These are phyloP conservation scores for Nasonia giraulti DNA, from an alignment of 1,140 invertebrate species.

Conservation along the genomic window DNA sequence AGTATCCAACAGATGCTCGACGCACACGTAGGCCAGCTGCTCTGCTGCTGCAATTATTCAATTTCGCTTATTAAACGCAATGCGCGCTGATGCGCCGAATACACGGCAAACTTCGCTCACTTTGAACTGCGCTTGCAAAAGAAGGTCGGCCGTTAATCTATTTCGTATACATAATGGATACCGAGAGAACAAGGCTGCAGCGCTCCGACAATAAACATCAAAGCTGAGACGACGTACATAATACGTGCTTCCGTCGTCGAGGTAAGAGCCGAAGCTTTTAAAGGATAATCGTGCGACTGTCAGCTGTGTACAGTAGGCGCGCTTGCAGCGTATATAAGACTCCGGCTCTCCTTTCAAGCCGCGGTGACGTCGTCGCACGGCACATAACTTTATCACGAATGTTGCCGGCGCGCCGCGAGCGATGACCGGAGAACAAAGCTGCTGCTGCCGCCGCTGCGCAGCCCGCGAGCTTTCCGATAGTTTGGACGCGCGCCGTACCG, in stretches of 20 bases:
- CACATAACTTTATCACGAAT: constrained; percentile 45
- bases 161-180: background rate
- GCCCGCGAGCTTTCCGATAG: constrained; percentile 44
- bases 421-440: constrained; percentile 41
- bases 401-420: constrained; percentile 5
- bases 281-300: constrained; percentile 35
- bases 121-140: no score
- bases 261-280: constrained; percentile 28
- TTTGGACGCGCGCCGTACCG: background rate
- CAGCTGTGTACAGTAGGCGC: background rate
- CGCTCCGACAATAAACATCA: background rate
- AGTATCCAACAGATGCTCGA: no score
- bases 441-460: background rate
- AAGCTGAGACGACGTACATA: background rate
- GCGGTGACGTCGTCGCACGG: constrained; percentile 7
- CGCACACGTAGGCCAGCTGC: no score
- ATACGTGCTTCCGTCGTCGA: background rate
- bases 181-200: background rate
- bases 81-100: no score
- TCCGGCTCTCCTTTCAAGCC: background rate
- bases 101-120: no score
- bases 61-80: no score
- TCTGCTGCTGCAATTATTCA: no score
- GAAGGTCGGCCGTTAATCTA: no score
- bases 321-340: background rate